These are phyloP conservation scores for Phaethon lepturus DNA, from an alignment of 2,113 vertebrate species.

Conservation along the genomic window DNA sequence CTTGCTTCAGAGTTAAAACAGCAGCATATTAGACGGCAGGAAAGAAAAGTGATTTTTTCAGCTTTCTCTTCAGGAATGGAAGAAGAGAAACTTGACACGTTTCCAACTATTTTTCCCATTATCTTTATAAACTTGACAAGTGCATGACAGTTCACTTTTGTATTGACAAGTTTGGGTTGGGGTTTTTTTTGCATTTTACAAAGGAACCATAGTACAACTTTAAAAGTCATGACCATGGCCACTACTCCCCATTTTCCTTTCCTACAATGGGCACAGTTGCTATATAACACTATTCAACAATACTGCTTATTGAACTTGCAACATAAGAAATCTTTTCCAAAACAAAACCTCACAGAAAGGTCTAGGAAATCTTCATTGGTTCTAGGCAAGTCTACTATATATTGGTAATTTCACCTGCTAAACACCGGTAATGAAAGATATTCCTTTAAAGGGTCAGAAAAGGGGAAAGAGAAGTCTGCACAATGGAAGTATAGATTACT, in stretches of 20 bases:
- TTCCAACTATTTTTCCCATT: not conserved
- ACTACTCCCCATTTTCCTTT: not conserved
- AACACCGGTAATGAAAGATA: not conserved
- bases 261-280: not conserved
- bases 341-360: not conserved
- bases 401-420: not conserved
- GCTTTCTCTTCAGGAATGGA: conserved; percentile 18
- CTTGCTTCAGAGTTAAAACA: conserved; percentile 48
- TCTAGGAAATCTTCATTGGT: not conserved
- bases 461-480: not conserved
- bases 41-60: conserved; percentile 27
- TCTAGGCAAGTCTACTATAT: not conserved
- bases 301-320: not conserved
- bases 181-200: not conserved
- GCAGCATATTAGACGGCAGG: conserved; percentile 28
- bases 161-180: not conserved
- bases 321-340: not conserved
- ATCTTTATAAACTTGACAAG: not conserved
- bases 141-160: not conserved
- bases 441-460: not conserved
- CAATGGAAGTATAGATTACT: not conserved
- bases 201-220: not conserved
- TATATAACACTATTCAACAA: not conserved
- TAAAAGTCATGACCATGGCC: not conserved
- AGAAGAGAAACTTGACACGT: conserved; percentile 10